A percentile compares a stretch with the other conserved stretches of the same genome.
Conservation (phyloP, 2,888 invertebrate species). For the Meta bourneti region DNA sequence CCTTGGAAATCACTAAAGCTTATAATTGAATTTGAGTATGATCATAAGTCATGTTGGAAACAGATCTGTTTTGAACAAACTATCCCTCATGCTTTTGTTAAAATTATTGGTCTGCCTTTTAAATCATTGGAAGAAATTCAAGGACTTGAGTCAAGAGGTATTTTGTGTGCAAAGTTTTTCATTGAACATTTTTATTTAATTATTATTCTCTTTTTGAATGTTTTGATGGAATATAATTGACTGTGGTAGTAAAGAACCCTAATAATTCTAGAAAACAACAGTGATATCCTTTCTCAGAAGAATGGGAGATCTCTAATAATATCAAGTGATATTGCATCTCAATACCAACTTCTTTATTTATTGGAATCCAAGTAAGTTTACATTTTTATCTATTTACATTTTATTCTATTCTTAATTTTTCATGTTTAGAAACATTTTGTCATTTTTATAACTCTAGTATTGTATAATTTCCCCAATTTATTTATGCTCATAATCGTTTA, state of each 20-base stretch:
- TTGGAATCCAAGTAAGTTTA: slow-evolving; percentile 45
- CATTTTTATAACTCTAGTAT: too few species aligned
- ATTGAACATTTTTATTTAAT: background rate
- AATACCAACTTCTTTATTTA: slow-evolving; percentile 44
- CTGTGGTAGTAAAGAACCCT: background rate
- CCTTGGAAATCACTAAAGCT: slow-evolving; percentile 47
- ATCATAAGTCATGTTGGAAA: slow-evolving; percentile 45
- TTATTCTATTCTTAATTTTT: background rate
- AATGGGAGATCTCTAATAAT: background rate
- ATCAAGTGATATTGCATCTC: slow-evolving; percentile 13
- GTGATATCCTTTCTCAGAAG: background rate
- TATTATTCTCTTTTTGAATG: too few species aligned
- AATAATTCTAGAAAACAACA: background rate
- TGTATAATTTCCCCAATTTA: too few species aligned
- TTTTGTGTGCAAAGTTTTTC: background rate
- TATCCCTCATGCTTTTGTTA: slow-evolving; percentile 44
- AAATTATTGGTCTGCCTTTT: slow-evolving; percentile 33
- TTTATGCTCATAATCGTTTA: too few species aligned
- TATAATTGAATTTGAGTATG: slow-evolving; percentile 53
- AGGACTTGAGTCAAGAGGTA: slow-evolving; percentile 3
- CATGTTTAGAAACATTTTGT: too few species aligned
- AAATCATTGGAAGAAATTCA: slow-evolving; percentile 58
- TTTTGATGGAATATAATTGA: too few species aligned
- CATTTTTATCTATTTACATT: background rate
- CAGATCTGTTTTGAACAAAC: slow-evolving; percentile 23